Percentiles rank a stretch among this genome's conserved stretches.
phyloP scores from a whole-genome alignment of 2,797 vertebrate species.

The Rhinatrema bivittatum region DNA sequence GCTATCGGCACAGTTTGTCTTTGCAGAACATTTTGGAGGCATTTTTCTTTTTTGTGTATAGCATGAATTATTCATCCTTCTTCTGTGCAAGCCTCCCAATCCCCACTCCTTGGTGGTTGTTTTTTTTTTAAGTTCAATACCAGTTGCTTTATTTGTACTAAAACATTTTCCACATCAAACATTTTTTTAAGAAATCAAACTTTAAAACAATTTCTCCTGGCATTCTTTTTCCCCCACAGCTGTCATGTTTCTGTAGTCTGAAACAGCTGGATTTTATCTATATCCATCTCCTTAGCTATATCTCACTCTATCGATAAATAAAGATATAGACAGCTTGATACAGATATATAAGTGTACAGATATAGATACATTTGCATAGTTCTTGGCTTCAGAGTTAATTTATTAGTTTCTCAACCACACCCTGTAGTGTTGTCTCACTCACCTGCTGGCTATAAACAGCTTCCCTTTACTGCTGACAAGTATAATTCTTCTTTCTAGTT shows the following conservation, averaged over 20 bases:
- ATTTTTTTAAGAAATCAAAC: constrained; percentile 77
- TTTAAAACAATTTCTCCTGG: constrained; percentile 78
- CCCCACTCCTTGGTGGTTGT: constrained; percentile 61
- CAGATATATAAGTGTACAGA: constrained; percentile 12
- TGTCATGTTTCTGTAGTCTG: constrained; percentile 85
- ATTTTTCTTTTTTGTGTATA: constrained; percentile 72
- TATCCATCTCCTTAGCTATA: constrained; percentile 3
- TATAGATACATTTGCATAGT: constrained; percentile 34
- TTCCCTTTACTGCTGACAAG: constrained; percentile 45
- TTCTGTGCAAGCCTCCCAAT: constrained; percentile 66
- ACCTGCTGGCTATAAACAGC: constrained; percentile 68
- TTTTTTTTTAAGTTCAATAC: constrained; percentile 84
- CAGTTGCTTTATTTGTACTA: constrained; percentile 90
- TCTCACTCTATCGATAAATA: background rate
- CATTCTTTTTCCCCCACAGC: constrained; percentile 89
- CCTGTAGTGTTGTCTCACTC: constrained; percentile 62
- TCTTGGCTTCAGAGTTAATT: constrained; percentile 75
- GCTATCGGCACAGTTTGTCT: constrained; percentile 50
- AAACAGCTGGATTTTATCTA: constrained; percentile 52
- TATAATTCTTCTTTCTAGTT: constrained; percentile 19
- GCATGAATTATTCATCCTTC: constrained; percentile 88
- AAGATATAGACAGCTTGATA: too few species aligned
- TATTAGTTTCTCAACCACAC: constrained; percentile 78
- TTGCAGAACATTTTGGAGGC: constrained; percentile 52
- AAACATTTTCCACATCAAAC: constrained; percentile 92